Evolutionary conservation across 2,113 vertebrate genomes (phyloP).

Genomic region (Limanda limanda): DNA sequence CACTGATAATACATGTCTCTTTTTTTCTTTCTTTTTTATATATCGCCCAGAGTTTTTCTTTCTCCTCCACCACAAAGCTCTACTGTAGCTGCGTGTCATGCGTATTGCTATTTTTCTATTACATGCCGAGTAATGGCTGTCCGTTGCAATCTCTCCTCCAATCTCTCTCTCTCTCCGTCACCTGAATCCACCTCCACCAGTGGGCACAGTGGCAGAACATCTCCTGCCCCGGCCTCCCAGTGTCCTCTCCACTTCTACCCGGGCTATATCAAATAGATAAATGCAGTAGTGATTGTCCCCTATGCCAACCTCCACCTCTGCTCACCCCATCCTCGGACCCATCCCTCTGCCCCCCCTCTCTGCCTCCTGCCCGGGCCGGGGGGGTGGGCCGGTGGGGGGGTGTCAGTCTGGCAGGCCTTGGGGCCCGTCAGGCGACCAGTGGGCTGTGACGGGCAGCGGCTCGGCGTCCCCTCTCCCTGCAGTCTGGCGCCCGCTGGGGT

Average conservation of each 20-base stretch:
- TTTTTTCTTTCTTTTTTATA: conserved; percentile 21
- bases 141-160: conserved; percentile 11
- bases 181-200: conserved; percentile 34
- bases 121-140: conserved; percentile 50
- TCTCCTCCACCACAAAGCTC: conserved; percentile 29
- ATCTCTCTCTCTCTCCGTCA: not conserved
- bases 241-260: conserved; percentile 19
- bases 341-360: conserved; percentile 54
- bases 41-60: conserved; percentile 30
- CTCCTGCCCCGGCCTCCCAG: not conserved
- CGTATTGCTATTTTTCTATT: conserved; percentile 39
- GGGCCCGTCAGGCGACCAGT: conserved; percentile 83
- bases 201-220: not conserved
- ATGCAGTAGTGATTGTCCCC: conserved; percentile 70
- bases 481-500: conserved; percentile 83
- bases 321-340: conserved; percentile 45
- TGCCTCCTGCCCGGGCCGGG: conserved; percentile 72
- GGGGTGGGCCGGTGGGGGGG: conserved; percentile 66
- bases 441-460: conserved; percentile 83
- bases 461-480: conserved; percentile 79
- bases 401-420: conserved; percentile 80
- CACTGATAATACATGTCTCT: conserved; percentile 29
- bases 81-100: conserved; percentile 13
- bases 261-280: conserved; percentile 63
- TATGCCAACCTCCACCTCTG: conserved; percentile 70